Conservation (phyloP, 1,140 invertebrate species). For the Drosophila bipectinata region DNA sequence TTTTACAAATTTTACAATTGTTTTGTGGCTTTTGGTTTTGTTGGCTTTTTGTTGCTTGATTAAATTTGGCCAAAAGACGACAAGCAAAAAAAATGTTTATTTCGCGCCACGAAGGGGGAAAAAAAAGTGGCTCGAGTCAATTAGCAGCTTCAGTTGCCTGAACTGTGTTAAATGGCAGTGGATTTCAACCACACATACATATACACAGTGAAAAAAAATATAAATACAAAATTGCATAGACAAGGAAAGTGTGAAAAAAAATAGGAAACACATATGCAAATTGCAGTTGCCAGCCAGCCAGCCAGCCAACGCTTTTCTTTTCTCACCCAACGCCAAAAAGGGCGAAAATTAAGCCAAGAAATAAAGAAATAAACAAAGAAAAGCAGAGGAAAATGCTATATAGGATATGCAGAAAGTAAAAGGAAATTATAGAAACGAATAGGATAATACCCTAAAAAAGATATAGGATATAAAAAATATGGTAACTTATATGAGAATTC, state of each 20-base stretch:
- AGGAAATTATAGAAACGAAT: neutral
- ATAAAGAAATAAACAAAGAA: slow-evolving; percentile 28
- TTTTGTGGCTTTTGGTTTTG: slow-evolving; percentile 33
- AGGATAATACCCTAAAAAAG: slow-evolving; percentile 5
- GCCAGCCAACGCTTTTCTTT: slow-evolving; percentile 54
- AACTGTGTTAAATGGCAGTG: slow-evolving; percentile 66
- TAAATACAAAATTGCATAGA: slow-evolving; percentile 23
- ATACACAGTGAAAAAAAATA: neutral
- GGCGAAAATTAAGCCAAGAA: slow-evolving; percentile 73
- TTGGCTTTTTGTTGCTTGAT: slow-evolving; percentile 49
- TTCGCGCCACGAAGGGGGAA: neutral
- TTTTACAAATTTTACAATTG: slow-evolving; percentile 3
- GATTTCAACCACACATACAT: slow-evolving; percentile 32
- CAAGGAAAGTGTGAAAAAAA: slow-evolving; percentile 25
- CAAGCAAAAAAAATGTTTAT: slow-evolving; percentile 11
- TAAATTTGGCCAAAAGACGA: slow-evolving; percentile 57
- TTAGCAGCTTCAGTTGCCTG: slow-evolving; percentile 69
- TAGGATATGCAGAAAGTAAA: slow-evolving; percentile 5
- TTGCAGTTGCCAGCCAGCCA: slow-evolving; percentile 65
- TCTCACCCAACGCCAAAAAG: slow-evolving; percentile 59
- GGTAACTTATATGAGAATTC: no score
- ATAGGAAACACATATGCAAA: slow-evolving; percentile 68
- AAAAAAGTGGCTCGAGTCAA: slow-evolving; percentile 40
- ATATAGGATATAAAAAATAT: neutral
- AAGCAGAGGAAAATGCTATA: slow-evolving; percentile 23